A percentile compares a stretch with the other conserved stretches of the same genome.
These are phyloP conservation scores for Brevimyrus niger DNA, from an alignment of 2,113 vertebrate genomes.

Conservation along the genomic window DNA sequence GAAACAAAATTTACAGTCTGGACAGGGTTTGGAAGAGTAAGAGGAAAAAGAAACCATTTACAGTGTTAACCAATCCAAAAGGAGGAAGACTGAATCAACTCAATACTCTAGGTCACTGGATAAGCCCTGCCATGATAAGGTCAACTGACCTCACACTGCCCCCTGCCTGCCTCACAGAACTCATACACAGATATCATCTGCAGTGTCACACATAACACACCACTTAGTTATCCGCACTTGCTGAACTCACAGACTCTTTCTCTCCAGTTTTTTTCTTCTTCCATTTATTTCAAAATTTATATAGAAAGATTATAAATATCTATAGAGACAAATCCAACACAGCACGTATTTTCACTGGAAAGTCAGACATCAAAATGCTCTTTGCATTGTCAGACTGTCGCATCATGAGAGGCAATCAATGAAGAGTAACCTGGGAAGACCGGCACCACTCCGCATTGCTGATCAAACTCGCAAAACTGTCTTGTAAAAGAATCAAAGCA, in stretches of 20 bases:
- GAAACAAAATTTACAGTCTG: not conserved
- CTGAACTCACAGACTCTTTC: not conserved
- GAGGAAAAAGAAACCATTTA: not conserved
- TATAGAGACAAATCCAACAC: not conserved
- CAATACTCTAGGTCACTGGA: not conserved
- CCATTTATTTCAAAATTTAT: not conserved
- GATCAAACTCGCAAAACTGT: not conserved
- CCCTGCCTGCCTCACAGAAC: not conserved
- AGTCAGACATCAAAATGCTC: not conserved
- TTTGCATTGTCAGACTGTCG: not conserved
- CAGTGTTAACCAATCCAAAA: not conserved
- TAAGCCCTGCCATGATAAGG: not conserved
- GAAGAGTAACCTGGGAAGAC: not conserved
- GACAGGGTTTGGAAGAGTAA: not conserved
- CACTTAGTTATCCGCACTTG: not conserved
- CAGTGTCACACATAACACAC: not conserved
- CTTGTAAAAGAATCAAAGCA: not conserved
- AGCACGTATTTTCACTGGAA: not conserved
- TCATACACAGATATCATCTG: not conserved
- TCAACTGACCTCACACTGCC: not conserved
- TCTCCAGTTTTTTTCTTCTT: not conserved
- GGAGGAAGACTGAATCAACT: not conserved
- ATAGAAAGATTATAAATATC: not conserved
- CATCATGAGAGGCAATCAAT: not conserved
- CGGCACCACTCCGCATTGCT: not conserved